A percentile compares a stretch with the other conserved stretches of the same genome.
These are phyloP conservation scores for Fregata magnificens DNA, from an alignment of 2,113 vertebrate genomes.

Conservation along the genomic window DNA sequence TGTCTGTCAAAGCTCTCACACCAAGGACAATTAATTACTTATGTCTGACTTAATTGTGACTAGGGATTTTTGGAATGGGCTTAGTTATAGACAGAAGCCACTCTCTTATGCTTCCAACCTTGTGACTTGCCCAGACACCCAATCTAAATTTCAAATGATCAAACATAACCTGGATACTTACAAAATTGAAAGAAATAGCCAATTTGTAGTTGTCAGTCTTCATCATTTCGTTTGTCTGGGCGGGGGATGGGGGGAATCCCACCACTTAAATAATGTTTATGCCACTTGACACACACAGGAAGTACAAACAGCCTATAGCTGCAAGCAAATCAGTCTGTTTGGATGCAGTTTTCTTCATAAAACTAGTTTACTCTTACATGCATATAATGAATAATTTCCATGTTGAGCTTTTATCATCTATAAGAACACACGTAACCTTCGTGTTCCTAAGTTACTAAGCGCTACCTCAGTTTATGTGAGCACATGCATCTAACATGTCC, in stretches of 20 bases:
- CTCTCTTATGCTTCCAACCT: not conserved
- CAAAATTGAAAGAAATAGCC: not conserved
- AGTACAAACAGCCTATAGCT: not conserved
- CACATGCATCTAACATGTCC: not conserved
- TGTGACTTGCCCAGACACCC: not conserved
- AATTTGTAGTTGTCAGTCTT: not conserved
- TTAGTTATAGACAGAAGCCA: not conserved
- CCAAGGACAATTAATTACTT: not conserved
- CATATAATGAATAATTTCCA: not conserved
- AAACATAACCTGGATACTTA: not conserved
- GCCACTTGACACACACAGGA: not conserved
- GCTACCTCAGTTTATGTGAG: not conserved
- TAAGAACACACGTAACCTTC: not conserved
- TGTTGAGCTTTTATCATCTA: not conserved
- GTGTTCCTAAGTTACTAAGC: not conserved
- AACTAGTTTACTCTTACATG: not conserved
- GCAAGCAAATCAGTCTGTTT: not conserved
- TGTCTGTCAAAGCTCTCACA: not conserved
- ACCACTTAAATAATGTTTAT: not conserved
- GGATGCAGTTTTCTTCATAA: not conserved
- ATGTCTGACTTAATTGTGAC: not conserved
- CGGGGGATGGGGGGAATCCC: too few relatives aligned
- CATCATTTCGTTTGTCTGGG: not conserved
- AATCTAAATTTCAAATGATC: not conserved
- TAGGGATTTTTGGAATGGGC: not conserved